Evolutionary conservation across 1,140 invertebrate species (phyloP), one percentile per base, ranked within the genome.

Genomic region (Riptortus pedestris): DNA sequence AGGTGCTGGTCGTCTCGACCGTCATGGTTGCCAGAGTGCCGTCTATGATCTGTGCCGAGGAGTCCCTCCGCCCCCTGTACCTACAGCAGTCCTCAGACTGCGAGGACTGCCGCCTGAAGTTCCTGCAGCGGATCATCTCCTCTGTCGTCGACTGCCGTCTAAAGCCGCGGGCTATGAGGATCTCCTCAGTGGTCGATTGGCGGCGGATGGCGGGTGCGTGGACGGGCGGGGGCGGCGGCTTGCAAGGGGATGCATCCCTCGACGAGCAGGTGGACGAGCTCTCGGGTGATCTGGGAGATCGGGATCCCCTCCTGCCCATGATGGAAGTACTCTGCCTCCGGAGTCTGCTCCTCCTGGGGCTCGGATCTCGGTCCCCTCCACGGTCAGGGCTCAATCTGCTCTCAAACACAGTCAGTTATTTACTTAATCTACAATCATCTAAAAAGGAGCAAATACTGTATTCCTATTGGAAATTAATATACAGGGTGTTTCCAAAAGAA

Each of bases 21-120:
- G 90, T 92, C 91, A 93, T 93, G 16, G 90, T 89, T 7, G 87
- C 89, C 62, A 93, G 84, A n/a, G 90, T 93, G 4, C 91, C 91
- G 70, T 93, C 90, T 24, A 87, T 87, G 69, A 93, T 93, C 76
- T 93, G 91, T 0, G 90, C 89, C 14, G 86, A 86, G 1, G 90
- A 93, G 72, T 93, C 90, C 24, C 90, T 77, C 2, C 91, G 78
- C 3, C 90, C 90, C 27, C 88, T 80, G 69, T 85, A 88, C 72
- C 80, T 71, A 20, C 74, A 69, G 48, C 67, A 67, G 61, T 77
- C 75, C 38, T 77, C 76, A 20, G 74, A 74, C 69, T 78, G 77
- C 4, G 77, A 78, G 12, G 73, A 75, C 68, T 79, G 76, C 12
- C 73, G 65, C 4, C 73, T 80, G 72, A 91, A 93, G 73, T 93